Percentiles rank a stretch among this genome's conserved stretches.
phyloP scores from a whole-genome alignment of 2,888 invertebrate species.

The Syrphus vitripennis region DNA sequence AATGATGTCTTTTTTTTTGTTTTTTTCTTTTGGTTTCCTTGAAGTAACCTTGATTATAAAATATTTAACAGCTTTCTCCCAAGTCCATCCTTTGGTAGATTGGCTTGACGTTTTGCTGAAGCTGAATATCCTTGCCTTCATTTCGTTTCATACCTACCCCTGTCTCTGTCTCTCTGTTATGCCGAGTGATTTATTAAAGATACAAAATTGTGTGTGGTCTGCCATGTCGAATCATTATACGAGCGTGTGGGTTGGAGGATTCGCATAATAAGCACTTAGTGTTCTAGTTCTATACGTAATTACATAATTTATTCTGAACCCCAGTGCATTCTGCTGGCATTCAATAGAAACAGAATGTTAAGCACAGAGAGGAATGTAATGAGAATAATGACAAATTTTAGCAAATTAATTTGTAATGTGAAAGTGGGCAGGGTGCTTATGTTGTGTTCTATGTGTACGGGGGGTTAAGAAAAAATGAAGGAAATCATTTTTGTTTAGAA shows the following conservation, averaged over 20 bases:
- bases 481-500: background rate
- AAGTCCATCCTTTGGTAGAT: background rate
- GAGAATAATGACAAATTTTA: background rate
- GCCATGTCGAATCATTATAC: constrained; percentile 23
- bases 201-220: constrained; percentile 10
- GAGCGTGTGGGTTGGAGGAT: background rate
- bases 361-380: background rate
- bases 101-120: background rate
- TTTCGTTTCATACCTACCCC: background rate
- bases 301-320: constrained; percentile 22
- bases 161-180: background rate
- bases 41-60: constrained; percentile 44
- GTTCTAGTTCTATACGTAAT: constrained; percentile 12
- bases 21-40: constrained; percentile 44
- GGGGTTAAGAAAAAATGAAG: background rate
- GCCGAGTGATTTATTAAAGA: constrained; percentile 38
- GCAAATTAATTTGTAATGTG: constrained; percentile 6
- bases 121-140: background rate
- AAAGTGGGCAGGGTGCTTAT: background rate
- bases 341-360: background rate
- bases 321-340: background rate
- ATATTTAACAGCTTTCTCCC: constrained; percentile 19
- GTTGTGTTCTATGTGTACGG: background rate
- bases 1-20: constrained; percentile 40
- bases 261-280: background rate